Base-by-base conservation (phyloP, 1,140 invertebrate species). In the Helicorthomorpha holstii region DNA sequence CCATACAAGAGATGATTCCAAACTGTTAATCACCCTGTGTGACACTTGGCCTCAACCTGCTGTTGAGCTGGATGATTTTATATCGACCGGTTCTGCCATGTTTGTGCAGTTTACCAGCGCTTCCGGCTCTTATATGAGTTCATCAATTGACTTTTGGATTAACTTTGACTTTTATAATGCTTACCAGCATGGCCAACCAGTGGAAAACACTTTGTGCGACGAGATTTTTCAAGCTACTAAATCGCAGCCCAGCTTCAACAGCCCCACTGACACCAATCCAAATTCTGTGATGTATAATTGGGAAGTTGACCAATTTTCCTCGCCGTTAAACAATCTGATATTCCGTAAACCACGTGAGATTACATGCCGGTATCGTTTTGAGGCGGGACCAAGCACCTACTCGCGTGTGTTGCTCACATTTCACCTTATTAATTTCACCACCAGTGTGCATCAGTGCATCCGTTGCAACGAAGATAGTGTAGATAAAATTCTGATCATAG, bases 81-180 rank as follows among this genome's bases (percentile, higher is more conserved):
- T 90, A 0, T 89, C 85, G 0, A 85, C 82, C 0, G 81, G 81
- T 3, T 85, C 82, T 57, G 77, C 85, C 0, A 73, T 91, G 43
- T 90, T 85, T 60, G 84, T 91, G 12, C 58, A 57, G 38, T 64
- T 64, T 27, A 49, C 27, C 26, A 58, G 56, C 43, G 51, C 34
- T 85, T 85, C 67, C 73, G 69, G 72, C 57, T 56, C 56, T 7
- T 62, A 57, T 26, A 52, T 57, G 27, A 41, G 63, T 75, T 81
- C 79, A 21, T 89, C 85, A 0, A 67, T 91, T 0, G 89, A 90
- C 62, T 90, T 88, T 63, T 89, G 85, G 85, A 85, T 85, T 0
- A 85, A 89, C 64, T 91, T 89, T 58, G 85, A 91, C 60, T 91
- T 90, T 67, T 90, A 89, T 67, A 90, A 90, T 63, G 85, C 86